Percentiles rank a stretch among this genome's conserved stretches.
Conservation (phyloP, 2,113 vertebrate species). For the Ranitomeya variabilis region DNA sequence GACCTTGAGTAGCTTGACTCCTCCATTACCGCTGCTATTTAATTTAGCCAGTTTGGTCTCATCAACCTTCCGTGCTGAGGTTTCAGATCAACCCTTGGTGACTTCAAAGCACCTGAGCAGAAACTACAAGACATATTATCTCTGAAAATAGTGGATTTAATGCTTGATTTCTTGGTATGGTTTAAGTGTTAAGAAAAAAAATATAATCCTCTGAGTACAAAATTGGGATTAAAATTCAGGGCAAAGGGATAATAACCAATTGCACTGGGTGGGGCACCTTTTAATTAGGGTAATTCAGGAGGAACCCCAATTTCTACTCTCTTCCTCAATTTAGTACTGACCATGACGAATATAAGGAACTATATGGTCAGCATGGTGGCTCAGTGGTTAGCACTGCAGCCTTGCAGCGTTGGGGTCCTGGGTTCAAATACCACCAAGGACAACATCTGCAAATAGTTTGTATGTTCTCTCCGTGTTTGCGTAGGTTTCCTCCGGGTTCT, state of each 20-base stretch:
- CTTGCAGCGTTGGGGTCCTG: too few relatives aligned
- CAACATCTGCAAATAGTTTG: too few relatives aligned
- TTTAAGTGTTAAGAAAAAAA: background rate
- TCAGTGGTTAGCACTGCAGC: too few relatives aligned
- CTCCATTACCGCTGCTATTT: background rate
- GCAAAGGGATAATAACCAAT: background rate
- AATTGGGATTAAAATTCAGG: background rate
- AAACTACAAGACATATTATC: background rate
- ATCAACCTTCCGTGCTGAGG: background rate
- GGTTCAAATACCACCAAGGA: too few relatives aligned
- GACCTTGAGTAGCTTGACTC: conserved; percentile 4
- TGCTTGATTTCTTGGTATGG: background rate
- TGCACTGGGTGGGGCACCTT: rapidly evolving
- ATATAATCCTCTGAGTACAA: background rate
- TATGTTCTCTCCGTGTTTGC: too few relatives aligned
- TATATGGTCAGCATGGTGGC: too few relatives aligned
- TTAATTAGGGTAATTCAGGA: background rate
- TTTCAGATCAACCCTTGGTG: conserved; percentile 1
- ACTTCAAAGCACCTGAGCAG: background rate
- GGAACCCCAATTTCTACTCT: background rate
- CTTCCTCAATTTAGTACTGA: background rate
- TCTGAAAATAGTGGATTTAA: background rate
- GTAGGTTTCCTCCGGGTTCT: too few relatives aligned
- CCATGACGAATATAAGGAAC: background rate
- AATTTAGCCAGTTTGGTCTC: background rate